phyloP scores from a whole-genome alignment of 2,888 invertebrate genomes.

The Sphinx pinastri region DNA sequence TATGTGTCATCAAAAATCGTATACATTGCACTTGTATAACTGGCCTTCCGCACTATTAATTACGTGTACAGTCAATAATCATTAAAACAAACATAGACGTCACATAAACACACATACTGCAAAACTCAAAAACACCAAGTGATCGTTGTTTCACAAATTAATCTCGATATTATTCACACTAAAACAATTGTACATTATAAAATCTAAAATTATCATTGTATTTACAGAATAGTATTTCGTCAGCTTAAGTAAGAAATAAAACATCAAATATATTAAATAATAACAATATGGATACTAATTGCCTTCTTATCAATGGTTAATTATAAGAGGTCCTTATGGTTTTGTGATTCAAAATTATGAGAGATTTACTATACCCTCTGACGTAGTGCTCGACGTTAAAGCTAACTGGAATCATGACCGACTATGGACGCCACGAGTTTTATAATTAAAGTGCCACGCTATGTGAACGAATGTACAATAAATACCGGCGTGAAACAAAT shows the following conservation, averaged over 20 bases:
- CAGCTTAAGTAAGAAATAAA: slow-evolving; percentile 81
- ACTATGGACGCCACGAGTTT: slow-evolving; percentile 48
- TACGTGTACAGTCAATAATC: slow-evolving; percentile 47
- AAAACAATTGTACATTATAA: slow-evolving; percentile 83
- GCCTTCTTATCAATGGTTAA: slow-evolving; percentile 84
- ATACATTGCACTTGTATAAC: slow-evolving; percentile 84
- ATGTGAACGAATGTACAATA: slow-evolving; percentile 17
- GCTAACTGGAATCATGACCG: slow-evolving; percentile 33
- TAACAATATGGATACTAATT: slow-evolving; percentile 83
- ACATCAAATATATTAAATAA: slow-evolving; percentile 84
- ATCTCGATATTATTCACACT: slow-evolving; percentile 82
- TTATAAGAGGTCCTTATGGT: slow-evolving; percentile 85
- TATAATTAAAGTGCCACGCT: slow-evolving; percentile 25
- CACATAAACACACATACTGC: slow-evolving; percentile 68
- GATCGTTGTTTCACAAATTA: slow-evolving; percentile 72
- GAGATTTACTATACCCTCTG: slow-evolving; percentile 47
- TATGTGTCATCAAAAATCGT: slow-evolving; percentile 84
- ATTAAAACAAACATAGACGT: slow-evolving; percentile 60
- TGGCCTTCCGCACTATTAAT: slow-evolving; percentile 76
- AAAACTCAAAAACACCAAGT: slow-evolving; percentile 62
- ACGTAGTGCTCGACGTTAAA: slow-evolving; percentile 57
- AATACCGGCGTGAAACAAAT: slow-evolving; percentile 19
- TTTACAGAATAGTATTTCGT: slow-evolving; percentile 81
- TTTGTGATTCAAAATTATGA: slow-evolving; percentile 75
- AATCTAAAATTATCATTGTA: slow-evolving; percentile 77